Evolutionary conservation across 2,888 invertebrate species (phyloP).

Genomic region (Noctua comes): DNA sequence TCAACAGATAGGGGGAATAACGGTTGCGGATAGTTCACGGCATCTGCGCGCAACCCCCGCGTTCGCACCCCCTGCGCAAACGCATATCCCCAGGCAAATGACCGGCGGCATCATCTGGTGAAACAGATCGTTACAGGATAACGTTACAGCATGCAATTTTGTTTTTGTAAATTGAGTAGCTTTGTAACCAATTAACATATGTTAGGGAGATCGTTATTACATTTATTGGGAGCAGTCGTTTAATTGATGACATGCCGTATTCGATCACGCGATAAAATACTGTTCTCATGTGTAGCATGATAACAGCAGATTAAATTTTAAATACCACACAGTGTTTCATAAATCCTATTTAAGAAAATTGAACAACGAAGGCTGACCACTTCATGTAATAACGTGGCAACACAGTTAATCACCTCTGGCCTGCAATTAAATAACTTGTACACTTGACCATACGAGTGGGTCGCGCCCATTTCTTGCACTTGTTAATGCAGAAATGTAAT

Average conservation of each 20-base stretch:
- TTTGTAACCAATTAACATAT: conserved; percentile 67
- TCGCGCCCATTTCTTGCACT: conserved; percentile 77
- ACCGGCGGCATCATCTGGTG: conserved; percentile 80
- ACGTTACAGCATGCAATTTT: conserved; percentile 69
- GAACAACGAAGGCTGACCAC: conserved; percentile 32
- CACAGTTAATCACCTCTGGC: conserved; percentile 52
- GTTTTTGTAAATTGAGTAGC: conserved; percentile 69
- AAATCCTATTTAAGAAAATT: conserved; percentile 20
- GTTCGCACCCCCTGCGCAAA: conserved; percentile 67
- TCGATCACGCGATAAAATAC: conserved; percentile 36
- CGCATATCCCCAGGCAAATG: conserved; percentile 72
- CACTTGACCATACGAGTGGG: conserved; percentile 66
- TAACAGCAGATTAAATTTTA: conserved; percentile 28
- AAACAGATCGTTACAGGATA: conserved; percentile 73
- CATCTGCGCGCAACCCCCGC: conserved; percentile 83
- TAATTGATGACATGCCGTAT: conserved; percentile 32
- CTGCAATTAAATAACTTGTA: conserved; percentile 58
- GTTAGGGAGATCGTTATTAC: conserved; percentile 60
- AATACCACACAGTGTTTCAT: conserved; percentile 5
- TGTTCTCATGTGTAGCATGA: conserved; percentile 19
- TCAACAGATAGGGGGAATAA: conserved; percentile 86
- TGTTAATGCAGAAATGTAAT: conserved; percentile 82
- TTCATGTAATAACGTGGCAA: conserved; percentile 31
- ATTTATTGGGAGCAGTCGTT: conserved; percentile 42
- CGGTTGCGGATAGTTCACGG: conserved; percentile 81